Evolutionary conservation across 2,113 vertebrate species (phyloP).

Genomic region (Edolisoma coerulescens): DNA sequence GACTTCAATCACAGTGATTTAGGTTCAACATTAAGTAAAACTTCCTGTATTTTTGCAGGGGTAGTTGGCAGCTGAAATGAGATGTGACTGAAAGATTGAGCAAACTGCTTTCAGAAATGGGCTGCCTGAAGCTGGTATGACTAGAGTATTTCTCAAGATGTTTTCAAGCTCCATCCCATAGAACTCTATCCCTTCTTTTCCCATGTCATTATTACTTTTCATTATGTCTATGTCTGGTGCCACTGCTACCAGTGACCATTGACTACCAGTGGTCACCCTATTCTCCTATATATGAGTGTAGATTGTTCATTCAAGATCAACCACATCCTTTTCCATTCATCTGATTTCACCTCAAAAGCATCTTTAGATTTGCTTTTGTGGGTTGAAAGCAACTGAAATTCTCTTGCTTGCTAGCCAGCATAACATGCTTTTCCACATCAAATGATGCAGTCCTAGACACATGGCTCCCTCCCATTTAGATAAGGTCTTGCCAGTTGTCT

Average conservation of each 20-base stretch:
- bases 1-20: not conserved
- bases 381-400: not conserved
- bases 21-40: not conserved
- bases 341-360: not conserved
- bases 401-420: not conserved
- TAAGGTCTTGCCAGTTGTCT: not conserved
- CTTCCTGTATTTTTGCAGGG: not conserved
- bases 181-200: not conserved
- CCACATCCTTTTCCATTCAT: not conserved
- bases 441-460: not conserved
- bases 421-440: not conserved
- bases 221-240: not conserved
- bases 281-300: not conserved
- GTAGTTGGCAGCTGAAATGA: not conserved
- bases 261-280: not conserved
- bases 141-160: not conserved
- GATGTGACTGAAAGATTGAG: not conserved
- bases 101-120: not conserved
- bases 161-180: not conserved
- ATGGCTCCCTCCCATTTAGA: not conserved
- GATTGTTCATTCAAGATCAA: not conserved
- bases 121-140: not conserved
- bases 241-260: not conserved
- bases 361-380: not conserved
- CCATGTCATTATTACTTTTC: not conserved